Percentiles rank a stretch among this genome's conserved stretches.
Evolutionary conservation across 2,888 invertebrate species (phyloP).

Genomic region (Thyatira batis): DNA sequence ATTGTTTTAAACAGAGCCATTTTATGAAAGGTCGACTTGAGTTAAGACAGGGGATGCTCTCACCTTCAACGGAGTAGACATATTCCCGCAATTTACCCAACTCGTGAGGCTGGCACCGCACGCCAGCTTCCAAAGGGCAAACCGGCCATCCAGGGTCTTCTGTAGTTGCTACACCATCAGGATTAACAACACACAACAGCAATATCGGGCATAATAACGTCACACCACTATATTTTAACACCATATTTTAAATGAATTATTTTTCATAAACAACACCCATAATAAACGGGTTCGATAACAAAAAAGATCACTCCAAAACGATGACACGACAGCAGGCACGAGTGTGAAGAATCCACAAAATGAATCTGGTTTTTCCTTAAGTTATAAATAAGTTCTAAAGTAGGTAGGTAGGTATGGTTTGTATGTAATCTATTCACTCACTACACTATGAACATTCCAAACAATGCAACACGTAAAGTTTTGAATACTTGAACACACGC

Average conservation of each 20-base stretch:
- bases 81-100: not conserved
- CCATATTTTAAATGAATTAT: not conserved
- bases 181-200: not conserved
- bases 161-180: not conserved
- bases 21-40: not conserved
- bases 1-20: no score
- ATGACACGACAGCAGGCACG: no score
- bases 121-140: not conserved
- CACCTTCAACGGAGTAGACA: constrained; percentile 1
- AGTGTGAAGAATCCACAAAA: no score
- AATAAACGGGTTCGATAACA: no score
- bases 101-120: not conserved
- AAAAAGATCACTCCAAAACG: no score
- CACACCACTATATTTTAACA: not conserved
- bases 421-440: no score
- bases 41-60: not conserved
- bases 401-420: no score
- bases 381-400: no score
- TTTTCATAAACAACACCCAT: not conserved
- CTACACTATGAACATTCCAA: no score
- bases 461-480: no score
- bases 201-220: not conserved
- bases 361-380: no score
- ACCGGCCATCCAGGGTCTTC: not conserved
- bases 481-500: no score